These are phyloP conservation scores for Drepanosiphum platanoidis DNA, from an alignment of 2,888 invertebrate species.

Conservation along the genomic window DNA sequence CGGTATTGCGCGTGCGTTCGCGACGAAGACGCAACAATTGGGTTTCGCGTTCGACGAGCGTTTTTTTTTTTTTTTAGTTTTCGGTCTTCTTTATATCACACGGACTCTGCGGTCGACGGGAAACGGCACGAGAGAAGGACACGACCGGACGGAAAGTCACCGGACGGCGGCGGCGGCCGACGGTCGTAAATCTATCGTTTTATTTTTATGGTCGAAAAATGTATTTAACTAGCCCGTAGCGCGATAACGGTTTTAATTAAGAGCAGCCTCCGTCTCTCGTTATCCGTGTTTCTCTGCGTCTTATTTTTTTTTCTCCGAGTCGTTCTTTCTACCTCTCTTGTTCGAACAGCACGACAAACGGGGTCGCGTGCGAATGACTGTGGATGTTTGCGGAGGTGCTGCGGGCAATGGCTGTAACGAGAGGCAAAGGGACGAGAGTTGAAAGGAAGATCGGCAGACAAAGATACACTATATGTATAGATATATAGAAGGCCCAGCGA, in stretches of 20 bases:
- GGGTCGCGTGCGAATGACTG: background rate
- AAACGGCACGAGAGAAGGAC: background rate
- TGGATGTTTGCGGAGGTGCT: background rate
- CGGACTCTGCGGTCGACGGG: background rate
- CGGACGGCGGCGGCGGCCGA: background rate
- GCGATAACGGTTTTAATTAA: slow-evolving; percentile 36
- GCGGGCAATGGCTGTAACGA: too few species aligned
- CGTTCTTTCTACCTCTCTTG: background rate
- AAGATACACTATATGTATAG: too few species aligned
- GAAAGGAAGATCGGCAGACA: too few species aligned
- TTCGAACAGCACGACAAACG: background rate
- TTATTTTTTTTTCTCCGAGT: background rate
- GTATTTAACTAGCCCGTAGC: background rate
- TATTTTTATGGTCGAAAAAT: slow-evolving; percentile 30
- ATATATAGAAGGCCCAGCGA: too few species aligned
- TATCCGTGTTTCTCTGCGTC: background rate
- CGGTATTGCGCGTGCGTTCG: background rate
- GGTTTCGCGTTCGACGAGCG: background rate
- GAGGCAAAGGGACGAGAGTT: too few species aligned
- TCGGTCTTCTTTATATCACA: background rate
- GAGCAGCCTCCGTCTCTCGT: background rate
- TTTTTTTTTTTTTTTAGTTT: background rate
- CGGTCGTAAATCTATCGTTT: slow-evolving; percentile 22
- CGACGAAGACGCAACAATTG: background rate
- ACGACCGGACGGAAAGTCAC: background rate